Percentiles rank a stretch among this genome's conserved stretches.
These are phyloP conservation scores for Ormia ochracea DNA, from an alignment of 2,888 invertebrate genomes.

Conservation along the genomic window DNA sequence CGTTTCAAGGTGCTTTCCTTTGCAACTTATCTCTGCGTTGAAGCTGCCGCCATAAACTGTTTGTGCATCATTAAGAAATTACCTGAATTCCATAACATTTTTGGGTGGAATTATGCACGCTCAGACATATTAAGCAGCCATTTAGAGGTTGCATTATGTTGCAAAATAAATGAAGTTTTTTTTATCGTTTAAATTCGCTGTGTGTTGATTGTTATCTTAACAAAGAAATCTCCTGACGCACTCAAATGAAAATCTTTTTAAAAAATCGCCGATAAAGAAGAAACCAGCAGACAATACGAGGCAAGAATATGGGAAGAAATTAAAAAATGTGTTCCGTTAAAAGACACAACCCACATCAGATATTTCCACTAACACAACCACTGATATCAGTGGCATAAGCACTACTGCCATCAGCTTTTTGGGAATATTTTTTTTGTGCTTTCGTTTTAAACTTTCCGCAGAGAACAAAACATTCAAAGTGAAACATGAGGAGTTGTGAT, in stretches of 20 bases:
- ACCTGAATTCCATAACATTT: constrained; percentile 58
- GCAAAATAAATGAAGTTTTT: constrained; percentile 47
- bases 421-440: constrained; percentile 4
- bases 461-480: neutral
- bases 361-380: constrained; percentile 12
- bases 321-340: constrained; percentile 52
- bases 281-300: constrained; percentile 15
- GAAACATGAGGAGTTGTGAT: constrained; percentile 14
- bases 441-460: neutral
- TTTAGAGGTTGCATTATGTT: neutral
- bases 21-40: constrained; percentile 38
- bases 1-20: neutral
- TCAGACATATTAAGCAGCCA: constrained; percentile 9
- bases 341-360: constrained; percentile 58
- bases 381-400: neutral
- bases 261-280: constrained; percentile 30
- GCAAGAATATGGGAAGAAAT: constrained; percentile 42
- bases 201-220: constrained; percentile 49
- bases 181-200: constrained; percentile 59
- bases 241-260: constrained; percentile 54
- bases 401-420: constrained; percentile 39
- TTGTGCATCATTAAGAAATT: constrained; percentile 60
- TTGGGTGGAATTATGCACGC: constrained; percentile 47
- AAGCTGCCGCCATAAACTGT: constrained; percentile 54
- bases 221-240: constrained; percentile 56